A percentile compares a stretch with the other conserved stretches of the same genome.
phyloP scores from a whole-genome alignment of 2,888 invertebrate genomes.

The Rhyacophila evoluta region DNA sequence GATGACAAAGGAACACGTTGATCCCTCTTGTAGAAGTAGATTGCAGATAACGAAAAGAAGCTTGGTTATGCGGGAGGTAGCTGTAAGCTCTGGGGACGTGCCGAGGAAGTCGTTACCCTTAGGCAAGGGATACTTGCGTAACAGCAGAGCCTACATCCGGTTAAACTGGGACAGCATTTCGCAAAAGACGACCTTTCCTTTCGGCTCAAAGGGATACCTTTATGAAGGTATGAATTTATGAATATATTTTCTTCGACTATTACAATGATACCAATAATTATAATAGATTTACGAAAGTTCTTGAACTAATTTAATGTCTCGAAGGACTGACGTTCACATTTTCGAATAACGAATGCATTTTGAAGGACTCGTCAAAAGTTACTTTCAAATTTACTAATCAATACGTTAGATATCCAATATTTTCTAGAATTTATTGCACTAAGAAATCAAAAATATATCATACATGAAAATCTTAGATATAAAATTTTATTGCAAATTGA shows the following conservation, averaged over 20 bases:
- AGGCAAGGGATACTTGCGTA: neutral
- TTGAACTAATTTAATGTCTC: no score
- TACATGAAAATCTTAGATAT: no score
- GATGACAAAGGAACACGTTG: constrained; percentile 27
- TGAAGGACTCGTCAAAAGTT: no score
- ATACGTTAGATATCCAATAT: no score
- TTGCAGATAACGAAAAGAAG: neutral
- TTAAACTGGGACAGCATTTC: neutral
- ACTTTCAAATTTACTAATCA: no score
- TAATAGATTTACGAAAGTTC: no score
- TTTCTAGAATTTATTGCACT: no score
- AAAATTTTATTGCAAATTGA: no score
- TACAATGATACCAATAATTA: no score
- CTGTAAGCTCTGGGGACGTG: constrained; percentile 28
- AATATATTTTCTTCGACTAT: neutral
- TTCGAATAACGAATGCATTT: no score
- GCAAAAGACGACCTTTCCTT: neutral
- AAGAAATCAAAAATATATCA: no score
- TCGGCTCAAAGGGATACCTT: neutral
- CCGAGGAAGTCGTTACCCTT: constrained; percentile 8
- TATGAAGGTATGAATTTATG: neutral
- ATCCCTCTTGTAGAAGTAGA: neutral
- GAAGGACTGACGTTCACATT: no score
- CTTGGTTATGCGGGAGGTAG: neutral
- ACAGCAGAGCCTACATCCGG: constrained; percentile 4